phyloP scores from a whole-genome alignment of 1,140 invertebrate species.

The Ips nitidus region DNA sequence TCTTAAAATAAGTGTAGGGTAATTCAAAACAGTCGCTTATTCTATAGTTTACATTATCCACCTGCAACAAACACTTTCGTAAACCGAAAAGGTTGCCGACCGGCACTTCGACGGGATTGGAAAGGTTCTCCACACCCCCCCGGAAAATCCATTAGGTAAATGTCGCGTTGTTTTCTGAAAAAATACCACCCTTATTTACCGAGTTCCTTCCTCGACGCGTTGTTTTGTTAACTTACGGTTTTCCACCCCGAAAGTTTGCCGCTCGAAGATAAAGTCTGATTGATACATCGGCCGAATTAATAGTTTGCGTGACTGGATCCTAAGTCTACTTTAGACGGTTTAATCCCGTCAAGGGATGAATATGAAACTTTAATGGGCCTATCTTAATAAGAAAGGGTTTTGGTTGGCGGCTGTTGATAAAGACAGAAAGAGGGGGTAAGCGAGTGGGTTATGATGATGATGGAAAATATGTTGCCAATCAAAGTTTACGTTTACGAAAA shows the following conservation, averaged over 20 bases:
- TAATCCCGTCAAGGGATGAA: background rate
- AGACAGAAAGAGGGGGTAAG: too few relatives aligned
- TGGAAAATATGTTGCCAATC: too few relatives aligned
- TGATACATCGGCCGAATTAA: background rate
- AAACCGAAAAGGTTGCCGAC: constrained; percentile 14
- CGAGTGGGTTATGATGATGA: too few relatives aligned
- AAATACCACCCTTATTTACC: constrained; percentile 19
- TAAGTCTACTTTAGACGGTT: constrained; percentile 7
- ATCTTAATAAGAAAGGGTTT: background rate
- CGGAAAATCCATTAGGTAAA: constrained; percentile 31
- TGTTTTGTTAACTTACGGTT: constrained; percentile 18
- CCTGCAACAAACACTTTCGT: constrained; percentile 11
- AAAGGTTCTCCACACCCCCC: constrained; percentile 19
- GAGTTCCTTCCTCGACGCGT: constrained; percentile 14
- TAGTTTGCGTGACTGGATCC: constrained; percentile 4
- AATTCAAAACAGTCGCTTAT: too few relatives aligned
- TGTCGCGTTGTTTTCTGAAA: constrained; percentile 26
- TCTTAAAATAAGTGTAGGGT: too few relatives aligned
- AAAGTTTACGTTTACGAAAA: too few relatives aligned
- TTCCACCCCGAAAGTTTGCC: constrained; percentile 2
- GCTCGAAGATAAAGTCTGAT: constrained; percentile 1
- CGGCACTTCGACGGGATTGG: constrained; percentile 24
- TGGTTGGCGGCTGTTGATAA: too few relatives aligned
- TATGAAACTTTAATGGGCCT: constrained; percentile 11
- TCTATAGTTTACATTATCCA: background rate